A percentile compares a stretch with the other conserved stretches of the same genome.
Conservation (phyloP, 2,797 vertebrate species). For the Galaxias olidus region DNA sequence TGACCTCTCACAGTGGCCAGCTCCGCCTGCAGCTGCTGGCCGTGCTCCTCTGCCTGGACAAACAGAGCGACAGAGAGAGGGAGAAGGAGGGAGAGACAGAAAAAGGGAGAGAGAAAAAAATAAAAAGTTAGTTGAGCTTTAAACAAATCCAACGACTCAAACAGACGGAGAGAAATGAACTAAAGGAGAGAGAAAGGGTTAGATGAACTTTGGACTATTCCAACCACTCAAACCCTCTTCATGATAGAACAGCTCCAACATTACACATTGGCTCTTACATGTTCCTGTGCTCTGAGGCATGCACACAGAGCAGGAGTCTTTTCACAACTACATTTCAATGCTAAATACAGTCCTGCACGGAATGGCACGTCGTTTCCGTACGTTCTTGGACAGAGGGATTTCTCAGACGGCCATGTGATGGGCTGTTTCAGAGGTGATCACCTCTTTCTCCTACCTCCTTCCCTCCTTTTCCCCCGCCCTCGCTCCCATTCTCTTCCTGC, state of each 20-base stretch:
- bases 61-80: conserved; percentile 14
- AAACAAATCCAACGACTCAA: neutral
- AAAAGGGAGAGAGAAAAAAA: neutral
- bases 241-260: too few species aligned
- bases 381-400: too few species aligned
- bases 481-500: neutral
- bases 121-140: too few species aligned
- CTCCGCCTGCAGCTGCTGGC: conserved; percentile 32
- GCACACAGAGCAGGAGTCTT: too few species aligned
- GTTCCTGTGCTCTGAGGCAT: too few species aligned
- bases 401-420: conserved; percentile 10
- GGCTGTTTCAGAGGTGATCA: conserved; percentile 46
- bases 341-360: too few species aligned
- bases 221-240: too few species aligned
- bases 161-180: conserved; percentile 28
- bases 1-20: conserved; percentile 34
- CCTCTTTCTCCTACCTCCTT: conserved; percentile 60
- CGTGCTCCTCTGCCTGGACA: conserved; percentile 46
- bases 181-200: conserved; percentile 28
- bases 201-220: too few species aligned
- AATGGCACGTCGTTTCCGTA: too few species aligned
- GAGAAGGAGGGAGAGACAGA: neutral
- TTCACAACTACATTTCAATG: too few species aligned
- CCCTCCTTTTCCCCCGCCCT: conserved; percentile 46
- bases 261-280: too few species aligned